Evolutionary conservation across 2,113 vertebrate species (phyloP).

Genomic region (Trichechus manatus): DNA sequence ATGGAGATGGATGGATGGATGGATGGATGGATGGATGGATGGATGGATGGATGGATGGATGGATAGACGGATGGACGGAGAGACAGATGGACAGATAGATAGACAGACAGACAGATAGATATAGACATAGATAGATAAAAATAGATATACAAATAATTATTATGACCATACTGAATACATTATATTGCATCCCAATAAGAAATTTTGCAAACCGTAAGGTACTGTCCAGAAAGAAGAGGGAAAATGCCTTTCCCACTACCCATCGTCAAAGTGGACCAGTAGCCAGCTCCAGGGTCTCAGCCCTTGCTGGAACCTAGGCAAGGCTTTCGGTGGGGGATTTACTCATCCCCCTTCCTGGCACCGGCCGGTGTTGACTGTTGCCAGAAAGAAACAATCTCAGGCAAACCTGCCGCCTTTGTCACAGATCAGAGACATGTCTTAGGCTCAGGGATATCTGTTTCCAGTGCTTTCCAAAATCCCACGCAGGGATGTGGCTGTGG

Average conservation of each 20-base stretch:
- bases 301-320: neutral
- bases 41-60: too few relatives aligned
- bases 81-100: too few relatives aligned
- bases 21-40: too few relatives aligned
- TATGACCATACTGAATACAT: neutral
- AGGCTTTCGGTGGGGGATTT: neutral
- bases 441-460: neutral
- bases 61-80: too few relatives aligned
- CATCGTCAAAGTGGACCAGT: neutral
- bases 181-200: neutral
- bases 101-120: neutral
- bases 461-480: neutral
- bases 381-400: slow-evolving; percentile 27
- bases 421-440: neutral
- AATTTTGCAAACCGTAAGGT: neutral
- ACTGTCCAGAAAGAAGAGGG: neutral
- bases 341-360: neutral
- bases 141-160: too few relatives aligned
- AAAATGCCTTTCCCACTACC: neutral
- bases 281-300: neutral
- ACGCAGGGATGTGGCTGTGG: accelerated
- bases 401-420: neutral
- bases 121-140: neutral
- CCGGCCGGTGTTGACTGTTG: neutral
- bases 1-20: neutral